Conservation (phyloP, 1,140 invertebrate species). For the Leptopilina clavipes region DNA sequence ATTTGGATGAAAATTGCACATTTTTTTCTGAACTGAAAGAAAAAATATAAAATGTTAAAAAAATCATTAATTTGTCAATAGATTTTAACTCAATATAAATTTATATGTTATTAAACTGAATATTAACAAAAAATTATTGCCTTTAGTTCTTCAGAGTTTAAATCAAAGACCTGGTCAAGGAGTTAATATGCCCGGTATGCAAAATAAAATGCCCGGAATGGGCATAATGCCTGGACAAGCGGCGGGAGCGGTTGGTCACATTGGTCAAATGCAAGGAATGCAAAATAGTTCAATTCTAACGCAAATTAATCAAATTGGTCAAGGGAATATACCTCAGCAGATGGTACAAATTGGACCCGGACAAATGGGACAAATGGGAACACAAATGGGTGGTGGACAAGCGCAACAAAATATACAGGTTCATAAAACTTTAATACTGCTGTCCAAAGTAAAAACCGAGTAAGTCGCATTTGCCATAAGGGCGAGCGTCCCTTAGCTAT, state of each 20-base stretch:
- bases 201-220: conserved; percentile 75
- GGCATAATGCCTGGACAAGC: conserved; percentile 72
- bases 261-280: conserved; percentile 69
- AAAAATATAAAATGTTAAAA: too few species aligned
- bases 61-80: too few species aligned
- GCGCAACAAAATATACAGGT: conserved; percentile 72
- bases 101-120: too few species aligned
- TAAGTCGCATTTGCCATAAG: too few species aligned
- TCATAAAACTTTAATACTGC: too few species aligned
- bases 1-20: too few species aligned
- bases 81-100: too few species aligned
- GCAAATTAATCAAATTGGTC: conserved; percentile 71
- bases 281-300: conserved; percentile 70
- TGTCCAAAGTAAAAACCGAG: too few species aligned
- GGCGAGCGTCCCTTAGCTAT: too few species aligned
- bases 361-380: conserved; percentile 63
- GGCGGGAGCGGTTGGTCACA: conserved; percentile 67
- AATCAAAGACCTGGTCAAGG: conserved; percentile 77
- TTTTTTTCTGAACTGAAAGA: too few species aligned
- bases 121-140: too few species aligned
- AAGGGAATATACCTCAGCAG: conserved; percentile 67
- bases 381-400: conserved; percentile 64
- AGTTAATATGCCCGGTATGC: conserved; percentile 79
- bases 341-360: conserved; percentile 69
- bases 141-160: conserved; percentile 76